Evolutionary conservation across 1,140 invertebrate species (phyloP).

Genomic region (Helicoverpa zea): DNA sequence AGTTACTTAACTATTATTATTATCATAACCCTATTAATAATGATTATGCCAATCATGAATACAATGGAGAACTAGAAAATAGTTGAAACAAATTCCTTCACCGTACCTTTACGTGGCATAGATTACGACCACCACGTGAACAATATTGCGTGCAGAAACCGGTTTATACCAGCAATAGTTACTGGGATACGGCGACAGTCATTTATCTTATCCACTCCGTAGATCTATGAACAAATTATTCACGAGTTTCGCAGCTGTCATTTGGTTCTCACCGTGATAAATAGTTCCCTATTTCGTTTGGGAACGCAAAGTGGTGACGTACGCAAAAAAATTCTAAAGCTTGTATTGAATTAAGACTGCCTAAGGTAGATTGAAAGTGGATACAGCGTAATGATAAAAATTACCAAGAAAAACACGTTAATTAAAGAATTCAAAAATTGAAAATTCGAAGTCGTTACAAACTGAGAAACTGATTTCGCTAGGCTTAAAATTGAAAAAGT

Average conservation of each 20-base stretch:
- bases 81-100: not conserved
- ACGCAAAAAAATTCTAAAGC: not conserved
- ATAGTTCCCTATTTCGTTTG: slow-evolving; percentile 25
- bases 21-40: too few species aligned
- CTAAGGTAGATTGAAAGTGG: too few species aligned
- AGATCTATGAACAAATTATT: slow-evolving; percentile 41
- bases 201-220: slow-evolving; percentile 37
- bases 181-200: slow-evolving; percentile 24
- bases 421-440: too few species aligned
- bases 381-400: too few species aligned
- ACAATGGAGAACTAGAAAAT: too few species aligned
- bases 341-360: not conserved
- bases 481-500: too few species aligned
- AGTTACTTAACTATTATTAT: too few species aligned
- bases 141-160: slow-evolving; percentile 30
- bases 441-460: too few species aligned
- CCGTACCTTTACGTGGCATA: not conserved
- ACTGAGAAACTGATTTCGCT: too few species aligned
- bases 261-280: slow-evolving; percentile 28
- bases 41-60: too few species aligned
- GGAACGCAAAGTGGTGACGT: slow-evolving; percentile 4
- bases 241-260: slow-evolving; percentile 42
- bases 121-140: not conserved
- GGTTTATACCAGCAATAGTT: slow-evolving; percentile 4
- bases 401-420: too few species aligned